Percentiles rank a stretch among this genome's conserved stretches.
phyloP scores from a whole-genome alignment of 2,797 vertebrate species.

The Lerista edwardsae region DNA sequence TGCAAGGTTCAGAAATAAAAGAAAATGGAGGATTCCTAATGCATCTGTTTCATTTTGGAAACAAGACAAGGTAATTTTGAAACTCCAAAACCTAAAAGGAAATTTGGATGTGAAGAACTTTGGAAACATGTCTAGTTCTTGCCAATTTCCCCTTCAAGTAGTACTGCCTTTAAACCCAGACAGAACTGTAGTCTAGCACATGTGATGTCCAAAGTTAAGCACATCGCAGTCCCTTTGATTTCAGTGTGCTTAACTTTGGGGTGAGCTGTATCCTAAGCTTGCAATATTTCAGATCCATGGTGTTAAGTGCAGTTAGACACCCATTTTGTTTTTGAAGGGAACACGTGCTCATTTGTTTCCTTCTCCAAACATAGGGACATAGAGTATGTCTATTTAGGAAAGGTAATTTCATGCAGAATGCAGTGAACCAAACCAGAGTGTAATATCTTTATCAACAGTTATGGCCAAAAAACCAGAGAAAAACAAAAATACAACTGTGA shows the following conservation, averaged over 20 bases:
- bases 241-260: neutral
- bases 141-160: neutral
- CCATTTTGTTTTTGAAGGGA: neutral
- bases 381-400: neutral
- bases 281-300: neutral
- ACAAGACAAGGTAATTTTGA: neutral
- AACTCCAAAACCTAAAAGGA: neutral
- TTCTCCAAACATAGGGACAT: neutral
- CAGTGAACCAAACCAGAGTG: too few relatives aligned
- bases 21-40: neutral
- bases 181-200: neutral
- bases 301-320: neutral
- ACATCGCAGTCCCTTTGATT: neutral
- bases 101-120: neutral
- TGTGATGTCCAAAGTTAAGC: neutral
- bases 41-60: neutral
- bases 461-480: too few relatives aligned
- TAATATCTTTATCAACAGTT: too few relatives aligned
- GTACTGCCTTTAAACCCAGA: neutral
- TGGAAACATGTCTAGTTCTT: rapidly evolving
- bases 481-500: too few relatives aligned
- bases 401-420: too few relatives aligned
- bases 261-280: neutral
- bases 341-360: neutral
- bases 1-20: neutral